Evolutionary conservation across 2,888 invertebrate genomes (phyloP), one percentile per base, ranked within the genome.

Genomic region (Pristionchus mayeri): DNA sequence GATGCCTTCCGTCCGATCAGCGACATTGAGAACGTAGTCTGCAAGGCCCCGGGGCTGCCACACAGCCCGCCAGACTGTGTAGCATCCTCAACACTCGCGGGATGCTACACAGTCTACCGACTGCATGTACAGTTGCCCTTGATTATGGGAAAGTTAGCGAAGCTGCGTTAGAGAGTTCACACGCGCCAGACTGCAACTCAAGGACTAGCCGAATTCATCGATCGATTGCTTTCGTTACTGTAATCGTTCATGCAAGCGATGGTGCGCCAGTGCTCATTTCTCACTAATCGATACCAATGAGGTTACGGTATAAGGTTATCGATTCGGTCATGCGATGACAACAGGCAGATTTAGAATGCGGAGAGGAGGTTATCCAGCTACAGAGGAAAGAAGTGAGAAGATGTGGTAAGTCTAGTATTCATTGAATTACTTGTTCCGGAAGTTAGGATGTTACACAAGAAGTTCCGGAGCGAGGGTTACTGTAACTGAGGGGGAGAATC

Each of bases 1-100:
- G 86, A 91, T 24, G 91, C 89, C 84, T 91, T 91, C 57, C 91
- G 88, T 34, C 89, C 89, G 71, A 91, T 90, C 86, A 92, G 78
- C 71, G 90, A 89, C 54, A 63, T 63, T 16, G 90, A 89, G 86
- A 91, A 90, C 48, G 91, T 89, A 60, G 87, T 91, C 91, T 91
- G 87, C 87, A 91, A 86, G n/a, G 37, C 76, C 7, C 24, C 11
- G 48, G 75, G 75, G 76, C 76, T 78, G 76, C 76, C 40, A 30
- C 50, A 50, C 76, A 78, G 50, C 24, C 40, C n/a, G n/a, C n/a
- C 40, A 16, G 16, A 67, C 67, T 67, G 71, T 37, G n/a, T 71
- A 71, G 71, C 37, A 40, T 37, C 71, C 44, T 44, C 18, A 44
- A 6, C n/a, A n/a, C n/a, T n/a, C n/a, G n/a, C 9, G 48, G 34